A percentile compares a stretch with the other conserved stretches of the same genome.
These are phyloP conservation scores for Aphrophora alni DNA, from an alignment of 2,888 invertebrate species.

Conservation along the genomic window DNA sequence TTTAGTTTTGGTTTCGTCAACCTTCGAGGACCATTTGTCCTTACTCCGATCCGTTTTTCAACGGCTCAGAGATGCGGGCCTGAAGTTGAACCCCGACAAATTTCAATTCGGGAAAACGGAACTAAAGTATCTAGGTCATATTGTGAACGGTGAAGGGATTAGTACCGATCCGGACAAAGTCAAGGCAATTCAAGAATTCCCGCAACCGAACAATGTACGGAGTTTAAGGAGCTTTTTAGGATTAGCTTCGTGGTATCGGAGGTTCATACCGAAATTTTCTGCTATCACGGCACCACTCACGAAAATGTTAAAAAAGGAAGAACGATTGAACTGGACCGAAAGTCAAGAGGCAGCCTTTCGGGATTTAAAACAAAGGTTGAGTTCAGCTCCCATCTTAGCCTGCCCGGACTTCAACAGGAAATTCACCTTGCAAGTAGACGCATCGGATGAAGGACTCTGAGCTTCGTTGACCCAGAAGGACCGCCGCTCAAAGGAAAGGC, in stretches of 20 bases:
- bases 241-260: constrained; percentile 21
- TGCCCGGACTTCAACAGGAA: constrained; percentile 42
- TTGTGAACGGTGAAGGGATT: constrained; percentile 48
- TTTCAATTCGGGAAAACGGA: constrained; percentile 44
- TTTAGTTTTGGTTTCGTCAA: constrained; percentile 2
- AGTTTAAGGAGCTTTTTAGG: constrained; percentile 15
- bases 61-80: constrained; percentile 36
- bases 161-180: constrained; percentile 16
- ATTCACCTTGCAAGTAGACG: constrained; percentile 40
- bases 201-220: not conserved
- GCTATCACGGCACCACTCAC: constrained; percentile 9
- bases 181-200: not conserved
- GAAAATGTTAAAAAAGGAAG: constrained; percentile 10
- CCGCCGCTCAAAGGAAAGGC: no score
- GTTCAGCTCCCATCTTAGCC: constrained; percentile 36
- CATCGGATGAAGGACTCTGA: constrained; percentile 33
- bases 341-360: constrained; percentile 12
- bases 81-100: constrained; percentile 49
- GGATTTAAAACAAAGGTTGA: constrained; percentile 3
- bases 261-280: not conserved
- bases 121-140: constrained; percentile 49
- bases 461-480: constrained; percentile 47
- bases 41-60: constrained; percentile 43
- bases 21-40: constrained; percentile 47
- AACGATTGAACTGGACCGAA: not conserved